Conservation (phyloP, 1,140 invertebrate species). For the Acromyrmex echinatior region DNA sequence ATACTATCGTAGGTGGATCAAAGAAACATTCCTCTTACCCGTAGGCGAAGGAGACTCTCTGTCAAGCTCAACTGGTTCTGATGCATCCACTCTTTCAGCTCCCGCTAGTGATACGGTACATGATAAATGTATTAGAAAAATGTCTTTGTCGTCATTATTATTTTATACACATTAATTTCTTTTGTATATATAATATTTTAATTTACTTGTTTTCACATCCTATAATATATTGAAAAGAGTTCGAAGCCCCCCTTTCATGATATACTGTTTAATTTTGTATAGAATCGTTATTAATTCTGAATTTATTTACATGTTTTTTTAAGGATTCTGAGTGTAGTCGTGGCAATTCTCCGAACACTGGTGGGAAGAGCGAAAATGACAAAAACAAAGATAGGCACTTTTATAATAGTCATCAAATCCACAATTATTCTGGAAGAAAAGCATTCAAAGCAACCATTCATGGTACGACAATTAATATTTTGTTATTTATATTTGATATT, state of each 20-base stretch:
- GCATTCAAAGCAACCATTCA: constrained; percentile 83
- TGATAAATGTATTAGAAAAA: background rate
- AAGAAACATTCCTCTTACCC: constrained; percentile 88
- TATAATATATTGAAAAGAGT: background rate
- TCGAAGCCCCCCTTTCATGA: too few species aligned
- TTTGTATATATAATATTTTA: background rate
- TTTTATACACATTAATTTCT: background rate
- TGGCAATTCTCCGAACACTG: constrained; percentile 85
- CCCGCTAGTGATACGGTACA: constrained; percentile 86
- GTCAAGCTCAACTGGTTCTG: constrained; percentile 85
- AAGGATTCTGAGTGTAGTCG: constrained; percentile 87
- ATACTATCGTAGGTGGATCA: constrained; percentile 94
- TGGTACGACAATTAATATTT: constrained; percentile 73
- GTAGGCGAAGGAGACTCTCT: constrained; percentile 83
- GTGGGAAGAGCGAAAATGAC: constrained; percentile 81
- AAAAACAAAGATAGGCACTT: constrained; percentile 82
- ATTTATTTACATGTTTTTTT: constrained; percentile 50
- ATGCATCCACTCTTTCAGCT: constrained; percentile 85
- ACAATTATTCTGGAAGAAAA: constrained; percentile 83
- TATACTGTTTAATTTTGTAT: too few species aligned
- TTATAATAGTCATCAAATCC: constrained; percentile 83
- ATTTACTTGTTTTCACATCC: background rate
- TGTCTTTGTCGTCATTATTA: background rate
- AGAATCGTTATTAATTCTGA: constrained; percentile 4
- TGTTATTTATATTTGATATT: background rate